Base-by-base conservation (phyloP, 92 coral and sea anemone genomes). In the Zoanthus gigantus region DNA sequence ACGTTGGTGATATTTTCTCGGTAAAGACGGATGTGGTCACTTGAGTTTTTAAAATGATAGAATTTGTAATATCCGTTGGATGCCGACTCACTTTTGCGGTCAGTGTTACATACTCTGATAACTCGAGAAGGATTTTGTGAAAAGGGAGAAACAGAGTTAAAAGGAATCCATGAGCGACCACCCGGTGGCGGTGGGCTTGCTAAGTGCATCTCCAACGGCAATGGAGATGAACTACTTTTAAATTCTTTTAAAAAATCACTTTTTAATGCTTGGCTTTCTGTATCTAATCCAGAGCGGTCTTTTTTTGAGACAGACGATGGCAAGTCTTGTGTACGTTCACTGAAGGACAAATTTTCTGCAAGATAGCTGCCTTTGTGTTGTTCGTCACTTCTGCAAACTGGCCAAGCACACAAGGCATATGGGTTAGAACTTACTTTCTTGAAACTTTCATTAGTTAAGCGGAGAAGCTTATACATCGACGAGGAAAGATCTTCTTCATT, bases 1-100 rank as follows among this genome's bases (percentile, higher is more conserved):
- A 73, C 75, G 13, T 90, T 37, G 12, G 99, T 95, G 16, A 97
- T 89, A 56, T 77, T 86, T 76, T 94, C 93, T 67, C 95, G 86
- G 74, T 97, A 97, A 76, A 87, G 91, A 50, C 76, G 79, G 63
- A 92, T 95, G 76, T 93, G 84, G 69, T 86, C 89, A 15, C 69
- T 74, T 61, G 92, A 78, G 87, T 88, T 82, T 11, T 80, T 83
- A 29, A 89, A 94, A 72, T 94, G 98, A 77, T 85, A 72, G 77
- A 97, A 97, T 77, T 88, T 92, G 87, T 92, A 92, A 37, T 48
- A 56, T 31, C 45, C 79, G 72, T 89, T 89, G 45, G 95, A 91
- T 14, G 42, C 42, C 42, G 96, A 89, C 5, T 81, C 85, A 14
- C 74, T 69, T 53, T 56, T 66, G 44, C 44, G 75, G 13, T 14